Conservation (phyloP, 1,140 invertebrate genomes). For the Aricia agestis region DNA sequence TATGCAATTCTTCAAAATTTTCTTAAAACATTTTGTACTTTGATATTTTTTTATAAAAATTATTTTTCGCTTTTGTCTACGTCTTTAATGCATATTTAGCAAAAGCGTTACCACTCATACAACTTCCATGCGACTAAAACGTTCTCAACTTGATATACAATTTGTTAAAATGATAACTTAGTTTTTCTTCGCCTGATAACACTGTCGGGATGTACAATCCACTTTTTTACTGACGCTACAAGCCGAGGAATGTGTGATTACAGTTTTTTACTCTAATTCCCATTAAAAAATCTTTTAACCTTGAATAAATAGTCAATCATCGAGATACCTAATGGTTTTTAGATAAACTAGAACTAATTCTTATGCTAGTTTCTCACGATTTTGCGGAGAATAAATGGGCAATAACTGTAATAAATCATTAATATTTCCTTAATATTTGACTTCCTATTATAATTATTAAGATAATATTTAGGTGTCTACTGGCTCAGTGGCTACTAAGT, state of each 20-base stretch:
- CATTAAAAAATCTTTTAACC: constrained; percentile 6
- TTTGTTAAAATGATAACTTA: neutral
- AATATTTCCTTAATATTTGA: neutral
- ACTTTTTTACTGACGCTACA: constrained; percentile 29
- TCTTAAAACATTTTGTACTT: too few relatives aligned
- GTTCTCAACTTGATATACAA: too few relatives aligned
- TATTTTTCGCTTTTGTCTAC: too few relatives aligned
- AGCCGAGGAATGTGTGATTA: constrained; percentile 22
- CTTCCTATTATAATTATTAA: neutral
- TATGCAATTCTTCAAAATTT: too few relatives aligned
- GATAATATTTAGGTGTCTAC: neutral
- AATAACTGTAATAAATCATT: neutral
- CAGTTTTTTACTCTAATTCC: constrained; percentile 27
- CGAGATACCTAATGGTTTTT: neutral
- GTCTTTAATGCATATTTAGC: neutral
- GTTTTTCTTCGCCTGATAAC: neutral
- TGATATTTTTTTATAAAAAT: too few relatives aligned
- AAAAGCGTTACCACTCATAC: neutral
- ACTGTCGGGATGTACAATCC: neutral
- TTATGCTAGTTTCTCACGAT: neutral
- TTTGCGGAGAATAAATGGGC: neutral
- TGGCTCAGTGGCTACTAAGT: neutral
- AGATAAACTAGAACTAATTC: neutral
- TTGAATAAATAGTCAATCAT: constrained; percentile 8
- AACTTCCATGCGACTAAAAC: too few relatives aligned